Evolutionary conservation across 2,113 vertebrate genomes (phyloP).

Genomic region (Lagopus leucura): DNA sequence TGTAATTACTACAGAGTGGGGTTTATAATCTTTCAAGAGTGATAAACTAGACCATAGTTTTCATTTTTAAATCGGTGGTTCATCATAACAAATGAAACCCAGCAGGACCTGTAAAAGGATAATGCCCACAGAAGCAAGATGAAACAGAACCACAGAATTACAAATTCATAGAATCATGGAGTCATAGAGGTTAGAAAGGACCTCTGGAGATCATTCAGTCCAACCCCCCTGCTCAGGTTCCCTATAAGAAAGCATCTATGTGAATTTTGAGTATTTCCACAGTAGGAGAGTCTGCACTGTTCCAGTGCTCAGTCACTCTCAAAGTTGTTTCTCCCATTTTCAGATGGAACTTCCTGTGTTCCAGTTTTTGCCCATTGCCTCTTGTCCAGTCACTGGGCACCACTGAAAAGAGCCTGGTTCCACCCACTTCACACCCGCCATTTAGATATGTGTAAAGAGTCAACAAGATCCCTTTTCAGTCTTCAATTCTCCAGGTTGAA

Average conservation of each 20-base stretch:
- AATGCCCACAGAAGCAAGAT: not conserved
- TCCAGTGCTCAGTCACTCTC: not conserved
- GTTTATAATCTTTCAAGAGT: not conserved
- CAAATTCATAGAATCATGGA: not conserved
- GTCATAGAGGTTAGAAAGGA: not conserved
- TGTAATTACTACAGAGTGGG: not conserved
- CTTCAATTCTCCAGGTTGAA: not conserved
- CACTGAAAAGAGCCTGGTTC: not conserved
- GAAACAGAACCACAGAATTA: not conserved
- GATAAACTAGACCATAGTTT: not conserved
- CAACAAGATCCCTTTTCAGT: not conserved
- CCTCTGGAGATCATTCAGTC: not conserved
- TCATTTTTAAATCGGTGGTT: conserved; percentile 13
- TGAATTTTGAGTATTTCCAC: not conserved
- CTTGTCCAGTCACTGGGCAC: not conserved
- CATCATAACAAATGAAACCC: not conserved
- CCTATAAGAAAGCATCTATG: not conserved
- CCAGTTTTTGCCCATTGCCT: not conserved
- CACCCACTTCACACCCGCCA: not conserved
- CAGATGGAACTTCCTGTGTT: not conserved
- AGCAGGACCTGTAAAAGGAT: not conserved
- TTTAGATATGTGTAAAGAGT: not conserved
- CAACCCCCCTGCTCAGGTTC: not conserved
- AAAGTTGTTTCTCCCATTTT: not conserved
- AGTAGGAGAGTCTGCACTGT: not conserved